A percentile compares a stretch with the other conserved stretches of the same genome.
Conservation (phyloP, 1,140 invertebrate genomes). For the Aphaenogaster rudis region DNA sequence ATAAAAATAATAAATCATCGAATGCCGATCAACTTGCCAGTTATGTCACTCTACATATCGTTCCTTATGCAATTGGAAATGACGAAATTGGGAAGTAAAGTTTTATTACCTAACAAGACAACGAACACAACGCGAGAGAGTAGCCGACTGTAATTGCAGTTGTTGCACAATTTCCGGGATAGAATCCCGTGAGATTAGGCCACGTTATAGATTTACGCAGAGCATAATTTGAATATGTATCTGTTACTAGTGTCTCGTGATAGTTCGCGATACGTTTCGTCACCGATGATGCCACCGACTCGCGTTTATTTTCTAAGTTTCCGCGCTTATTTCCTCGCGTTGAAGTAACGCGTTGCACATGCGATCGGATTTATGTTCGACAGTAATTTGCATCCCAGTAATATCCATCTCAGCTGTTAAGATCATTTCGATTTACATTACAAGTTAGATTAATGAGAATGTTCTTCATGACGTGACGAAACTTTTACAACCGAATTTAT, state of each 20-base stretch:
- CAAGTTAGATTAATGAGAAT: constrained; percentile 14
- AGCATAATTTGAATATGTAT: constrained; percentile 35
- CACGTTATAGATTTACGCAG: constrained; percentile 36
- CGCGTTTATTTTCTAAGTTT: constrained; percentile 11
- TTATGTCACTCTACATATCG: constrained; percentile 45
- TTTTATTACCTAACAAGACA: constrained; percentile 49
- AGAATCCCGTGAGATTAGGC: constrained; percentile 45
- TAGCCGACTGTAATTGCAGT: constrained; percentile 43
- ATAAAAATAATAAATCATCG: constrained; percentile 1
- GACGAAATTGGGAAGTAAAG: constrained; percentile 48
- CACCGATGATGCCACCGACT: neutral
- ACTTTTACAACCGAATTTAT: constrained; percentile 2
- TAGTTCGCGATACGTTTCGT: constrained; percentile 6
- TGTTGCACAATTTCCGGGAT: constrained; percentile 59
- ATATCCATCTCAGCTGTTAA: neutral
- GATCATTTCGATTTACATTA: constrained; percentile 32
- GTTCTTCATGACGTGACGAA: neutral
- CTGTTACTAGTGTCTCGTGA: neutral
- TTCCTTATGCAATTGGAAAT: constrained; percentile 33
- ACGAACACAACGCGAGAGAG: constrained; percentile 52
- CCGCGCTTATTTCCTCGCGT: neutral
- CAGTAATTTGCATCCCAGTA: neutral
- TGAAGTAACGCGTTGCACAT: neutral
- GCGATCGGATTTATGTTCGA: neutral
- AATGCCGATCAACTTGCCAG: constrained; percentile 5